Base-by-base conservation (phyloP, 2,797 vertebrate genomes). In the Cyprinella venusta region DNA sequence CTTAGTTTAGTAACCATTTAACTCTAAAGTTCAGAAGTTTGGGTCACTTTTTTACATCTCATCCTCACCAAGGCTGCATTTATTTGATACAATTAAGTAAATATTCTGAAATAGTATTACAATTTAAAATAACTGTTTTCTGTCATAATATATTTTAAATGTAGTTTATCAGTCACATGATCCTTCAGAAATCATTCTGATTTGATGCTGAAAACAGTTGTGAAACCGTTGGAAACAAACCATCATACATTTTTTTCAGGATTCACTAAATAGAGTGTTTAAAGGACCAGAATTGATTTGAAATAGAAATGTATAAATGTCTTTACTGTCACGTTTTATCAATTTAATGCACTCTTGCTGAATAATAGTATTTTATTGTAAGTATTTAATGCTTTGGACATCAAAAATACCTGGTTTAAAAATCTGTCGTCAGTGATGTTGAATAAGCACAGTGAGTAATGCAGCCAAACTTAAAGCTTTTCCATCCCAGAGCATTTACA, bases 351-450 rank as follows among this genome's bases (percentile, higher is more conserved):
- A 13, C 36, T 21, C 10, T 33, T 36, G 19, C 48, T 74, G 6
- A 54, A 19, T 72, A 21, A 72, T 15, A 48, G 45, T 15, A 5
- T 48, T 15, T 48, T 48, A 48, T 15, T 48, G 13, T 15, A 72
- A 33, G 30, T 74, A 13, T 74, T 36, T 19, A 40, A 40, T 40
- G 64, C 21, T 69, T 79, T 79, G 77, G 12, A 69, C 38, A 45
- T n/a, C n/a, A 56, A 12, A 80, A 70, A 80, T 21, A 5, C 30
- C 36, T 52, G 40, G 68, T 79, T 56, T 69, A 30, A 42, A 69
- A 12, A 21, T n/a, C n/a, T 15, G 15, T 56, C 24, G 0, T 80
- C 24, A 24, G 45, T 5, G 2, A 40, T 74, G 70, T 8, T 52
- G 21, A 40, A 61, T 72, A n/a, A 15, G 9, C 8, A 9, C 69